These are phyloP conservation scores for Desoria tigrina DNA, from an alignment of 2,888 invertebrate species.

Conservation along the genomic window DNA sequence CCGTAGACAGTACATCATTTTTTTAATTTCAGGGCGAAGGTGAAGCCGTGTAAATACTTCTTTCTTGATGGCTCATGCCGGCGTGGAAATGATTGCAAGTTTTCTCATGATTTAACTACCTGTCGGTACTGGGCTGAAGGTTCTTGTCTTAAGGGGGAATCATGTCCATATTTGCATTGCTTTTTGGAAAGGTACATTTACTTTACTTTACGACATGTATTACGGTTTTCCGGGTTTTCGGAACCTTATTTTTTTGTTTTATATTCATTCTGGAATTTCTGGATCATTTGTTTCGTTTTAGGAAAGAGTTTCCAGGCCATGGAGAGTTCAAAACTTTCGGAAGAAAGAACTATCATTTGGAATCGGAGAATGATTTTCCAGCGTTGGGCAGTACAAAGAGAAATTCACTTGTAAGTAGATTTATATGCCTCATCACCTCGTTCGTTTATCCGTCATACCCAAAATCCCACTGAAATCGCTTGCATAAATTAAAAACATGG, in stretches of 20 bases:
- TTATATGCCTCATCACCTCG: neutral
- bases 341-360: slow-evolving; percentile 49
- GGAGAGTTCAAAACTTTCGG: slow-evolving; percentile 19
- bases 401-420: neutral
- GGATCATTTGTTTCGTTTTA: too few species aligned
- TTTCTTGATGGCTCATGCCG: slow-evolving; percentile 51
- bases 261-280: slow-evolving; percentile 13
- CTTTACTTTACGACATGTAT: too few species aligned
- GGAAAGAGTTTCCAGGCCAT: slow-evolving; percentile 28
- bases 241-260: neutral
- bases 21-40: slow-evolving; percentile 39
- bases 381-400: slow-evolving; percentile 49
- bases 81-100: slow-evolving; percentile 52
- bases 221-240: neutral
- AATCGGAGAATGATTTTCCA: slow-evolving; percentile 53
- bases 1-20: neutral
- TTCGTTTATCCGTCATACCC: too few species aligned
- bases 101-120: slow-evolving; percentile 52
- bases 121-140: slow-evolving; percentile 53
- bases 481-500: too few species aligned
- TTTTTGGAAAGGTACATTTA: slow-evolving; percentile 48
- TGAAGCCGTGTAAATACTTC: slow-evolving; percentile 52
- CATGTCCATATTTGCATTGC: slow-evolving; percentile 51
- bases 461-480: too few species aligned
- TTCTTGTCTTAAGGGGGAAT: slow-evolving; percentile 50